Conservation (phyloP, 1,140 invertebrate genomes). For the Leptinotarsa undecemlineata region DNA sequence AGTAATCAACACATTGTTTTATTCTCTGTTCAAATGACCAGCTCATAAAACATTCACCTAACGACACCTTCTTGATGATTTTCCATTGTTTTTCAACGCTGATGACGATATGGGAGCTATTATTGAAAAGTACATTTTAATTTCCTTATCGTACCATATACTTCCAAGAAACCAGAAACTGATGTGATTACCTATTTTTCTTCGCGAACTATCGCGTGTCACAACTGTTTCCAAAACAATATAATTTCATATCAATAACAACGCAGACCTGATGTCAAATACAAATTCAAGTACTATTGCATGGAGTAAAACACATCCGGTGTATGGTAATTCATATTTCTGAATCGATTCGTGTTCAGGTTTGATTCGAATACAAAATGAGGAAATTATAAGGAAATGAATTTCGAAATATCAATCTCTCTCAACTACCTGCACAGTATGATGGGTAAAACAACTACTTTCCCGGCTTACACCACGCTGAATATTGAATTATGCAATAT, state of each 20-base stretch:
- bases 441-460: no score
- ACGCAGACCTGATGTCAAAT: not conserved
- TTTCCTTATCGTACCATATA: not conserved
- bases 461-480: no score
- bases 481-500: no score
- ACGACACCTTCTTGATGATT: not conserved
- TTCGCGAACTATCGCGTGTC: not conserved
- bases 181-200: not conserved
- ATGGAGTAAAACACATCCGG: not conserved
- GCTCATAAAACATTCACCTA: not conserved
- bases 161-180: not conserved
- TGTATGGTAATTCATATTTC: not conserved
- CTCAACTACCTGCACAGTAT: no score
- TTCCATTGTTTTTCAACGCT: not conserved
- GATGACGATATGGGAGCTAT: not conserved
- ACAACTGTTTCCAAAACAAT: not conserved
- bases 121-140: not conserved
- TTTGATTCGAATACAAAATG: no score
- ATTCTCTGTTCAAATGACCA: no score
- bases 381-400: no score
- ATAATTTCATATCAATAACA: slow-evolving; percentile 6
- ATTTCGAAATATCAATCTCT: no score
- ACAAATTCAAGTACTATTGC: not conserved
- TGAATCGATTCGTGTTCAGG: not conserved
- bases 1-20: no score